Conservation (phyloP, 92 coral and sea anemone genomes). For the Zoanthus solanderi region DNA sequence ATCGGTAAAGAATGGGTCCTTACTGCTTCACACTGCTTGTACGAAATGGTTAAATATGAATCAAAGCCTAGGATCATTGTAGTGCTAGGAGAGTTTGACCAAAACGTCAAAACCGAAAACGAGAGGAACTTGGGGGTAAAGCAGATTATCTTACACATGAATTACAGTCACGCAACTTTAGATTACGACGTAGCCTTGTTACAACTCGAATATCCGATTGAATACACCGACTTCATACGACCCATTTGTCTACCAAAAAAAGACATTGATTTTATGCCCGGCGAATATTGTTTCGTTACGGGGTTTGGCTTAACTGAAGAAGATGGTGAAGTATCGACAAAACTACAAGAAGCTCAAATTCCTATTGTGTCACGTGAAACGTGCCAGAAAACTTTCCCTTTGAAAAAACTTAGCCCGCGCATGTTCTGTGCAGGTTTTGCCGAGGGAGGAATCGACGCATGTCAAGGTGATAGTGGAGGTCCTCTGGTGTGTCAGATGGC, state of each 20-base stretch:
- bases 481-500: conserved; percentile 59
- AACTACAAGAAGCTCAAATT: conserved; percentile 52
- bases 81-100: conserved; percentile 35
- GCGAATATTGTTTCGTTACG: conserved; percentile 52
- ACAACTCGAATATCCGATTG: conserved; percentile 55
- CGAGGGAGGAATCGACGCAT: conserved; percentile 64
- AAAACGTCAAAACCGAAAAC: conserved; percentile 14
- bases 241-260: conserved; percentile 50
- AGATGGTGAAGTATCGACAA: conserved; percentile 33
- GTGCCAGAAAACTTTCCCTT: conserved; percentile 49
- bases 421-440: conserved; percentile 64
- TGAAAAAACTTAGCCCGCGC: conserved; percentile 40
- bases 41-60: conserved; percentile 55
- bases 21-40: conserved; percentile 67
- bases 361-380: conserved; percentile 38
- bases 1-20: conserved; percentile 61
- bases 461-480: conserved; percentile 73
- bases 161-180: conserved; percentile 31
- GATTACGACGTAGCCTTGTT: conserved; percentile 58
- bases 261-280: conserved; percentile 37
- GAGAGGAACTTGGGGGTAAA: conserved; percentile 22
- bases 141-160: background rate
- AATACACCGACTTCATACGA: conserved; percentile 41
- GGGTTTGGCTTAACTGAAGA: conserved; percentile 57
- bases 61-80: conserved; percentile 43